Percentiles rank a stretch among this genome's conserved stretches.
Evolutionary conservation across 2,113 vertebrate genomes (phyloP).

Genomic region (Ornithorhynchus anatinus): DNA sequence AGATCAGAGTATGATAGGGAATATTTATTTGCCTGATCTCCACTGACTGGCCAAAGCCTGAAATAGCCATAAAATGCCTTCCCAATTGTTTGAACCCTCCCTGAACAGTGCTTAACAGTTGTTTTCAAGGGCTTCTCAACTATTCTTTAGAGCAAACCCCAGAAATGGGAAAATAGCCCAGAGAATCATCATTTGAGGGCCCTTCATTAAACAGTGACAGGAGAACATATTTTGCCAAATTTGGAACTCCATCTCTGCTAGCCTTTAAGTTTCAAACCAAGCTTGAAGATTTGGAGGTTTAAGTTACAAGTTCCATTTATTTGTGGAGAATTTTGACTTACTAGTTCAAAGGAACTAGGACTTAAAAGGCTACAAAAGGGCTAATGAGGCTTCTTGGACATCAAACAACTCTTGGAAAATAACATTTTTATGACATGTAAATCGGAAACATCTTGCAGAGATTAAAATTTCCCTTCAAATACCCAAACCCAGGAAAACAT

Average conservation of each 20-base stretch:
- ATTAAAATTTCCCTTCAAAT: constrained; percentile 9
- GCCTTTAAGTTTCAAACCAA: neutral
- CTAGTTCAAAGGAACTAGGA: constrained; percentile 16
- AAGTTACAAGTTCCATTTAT: neutral
- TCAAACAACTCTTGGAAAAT: constrained; percentile 13
- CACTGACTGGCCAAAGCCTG: neutral
- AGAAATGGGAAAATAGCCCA: neutral
- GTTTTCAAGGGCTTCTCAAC: neutral
- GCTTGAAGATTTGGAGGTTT: neutral
- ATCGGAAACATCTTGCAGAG: neutral
- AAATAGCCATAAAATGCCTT: neutral
- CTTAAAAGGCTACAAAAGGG: neutral
- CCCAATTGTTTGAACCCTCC: neutral
- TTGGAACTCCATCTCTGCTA: neutral
- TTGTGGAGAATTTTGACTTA: neutral
- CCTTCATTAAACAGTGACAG: constrained; percentile 3
- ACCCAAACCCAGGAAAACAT: neutral
- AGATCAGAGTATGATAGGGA: neutral
- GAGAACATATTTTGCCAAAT: neutral
- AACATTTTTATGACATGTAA: neutral
- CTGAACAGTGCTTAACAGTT: fast-evolving
- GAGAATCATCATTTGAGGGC: neutral
- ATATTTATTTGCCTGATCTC: constrained; percentile 1
- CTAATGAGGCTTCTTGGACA: neutral
- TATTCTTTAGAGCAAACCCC: neutral